Base-by-base conservation (phyloP, 2,113 vertebrate genomes). In the Triplophysa rosa region DNA sequence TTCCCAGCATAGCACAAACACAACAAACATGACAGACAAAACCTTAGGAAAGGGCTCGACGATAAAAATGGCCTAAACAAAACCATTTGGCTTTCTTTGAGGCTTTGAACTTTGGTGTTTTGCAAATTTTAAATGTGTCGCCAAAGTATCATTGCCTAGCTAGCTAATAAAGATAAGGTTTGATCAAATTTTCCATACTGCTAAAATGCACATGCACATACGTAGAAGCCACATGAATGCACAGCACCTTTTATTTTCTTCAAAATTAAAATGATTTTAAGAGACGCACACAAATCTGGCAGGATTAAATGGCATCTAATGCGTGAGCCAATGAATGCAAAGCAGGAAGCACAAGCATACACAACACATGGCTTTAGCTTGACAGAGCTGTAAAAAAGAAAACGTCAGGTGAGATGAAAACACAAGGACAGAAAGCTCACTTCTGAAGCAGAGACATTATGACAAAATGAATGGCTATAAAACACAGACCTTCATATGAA, bases 291-390 rank as follows among this genome's bases (percentile, higher is more conserved):
- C 45, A 40, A 71, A 13, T 59, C n/a, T 59, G 52, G 17, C 17
- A 45, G 37, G 58, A 14, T 62, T 74, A 56, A 59, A 83, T 58
- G 45, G 73, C 61, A 59, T 63, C 4, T 47, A 63, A 42, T 26
- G 37, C 40, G 68, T 33, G 11, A 85, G 77, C 75, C 72, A 77
- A 84, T 86, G 83, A 73, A 61, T 73, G 59, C 42, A 82, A 4
- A 82, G 74, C 74, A 83, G 67, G 64, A 86, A 86, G 66, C 54
- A 81, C 78, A 79, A 54, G 75, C 73, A 59, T 19, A 26, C 42
- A 56, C 54, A 59, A 19, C 37, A 63, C 58, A 77, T 40, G 0
- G 58, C 9, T n/a, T 2, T 2, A 9, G 17, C 58, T 13, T 7
- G 40, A 45, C 14, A 74, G 37, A 40, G 45, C 77, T 63, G 58